Conservation (phyloP, 2,113 vertebrate species). For the Colinus virginianus region DNA sequence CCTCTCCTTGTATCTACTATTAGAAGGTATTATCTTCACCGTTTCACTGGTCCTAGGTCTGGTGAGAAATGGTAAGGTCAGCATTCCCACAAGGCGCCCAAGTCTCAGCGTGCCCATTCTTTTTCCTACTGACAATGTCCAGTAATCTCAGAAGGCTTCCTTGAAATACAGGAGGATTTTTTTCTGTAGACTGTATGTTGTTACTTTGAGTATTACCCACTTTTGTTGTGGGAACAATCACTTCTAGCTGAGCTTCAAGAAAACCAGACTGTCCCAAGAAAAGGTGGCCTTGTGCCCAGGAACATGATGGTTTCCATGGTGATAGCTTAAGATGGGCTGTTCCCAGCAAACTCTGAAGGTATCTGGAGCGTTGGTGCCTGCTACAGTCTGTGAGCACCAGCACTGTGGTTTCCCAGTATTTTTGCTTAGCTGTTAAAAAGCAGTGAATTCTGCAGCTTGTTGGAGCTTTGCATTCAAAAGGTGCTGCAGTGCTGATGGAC, state of each 20-base stretch:
- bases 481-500: not conserved
- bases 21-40: constrained; percentile 17
- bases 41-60: not conserved
- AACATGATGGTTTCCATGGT: constrained; percentile 16
- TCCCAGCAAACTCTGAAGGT: not conserved
- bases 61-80: constrained; percentile 33
- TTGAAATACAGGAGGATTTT: not conserved
- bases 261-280: not conserved
- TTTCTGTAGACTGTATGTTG: not conserved
- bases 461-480: not conserved
- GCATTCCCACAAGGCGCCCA: not conserved
- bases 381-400: not conserved
- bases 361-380: not conserved
- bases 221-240: not conserved
- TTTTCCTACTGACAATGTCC: not conserved
- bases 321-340: constrained; percentile 33
- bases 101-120: not conserved
- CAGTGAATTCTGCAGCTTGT: not conserved
- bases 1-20: not conserved
- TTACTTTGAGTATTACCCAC: not conserved
- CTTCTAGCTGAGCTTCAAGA: not conserved
- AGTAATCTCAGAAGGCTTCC: not conserved
- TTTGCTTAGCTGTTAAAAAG: not conserved
- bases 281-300: constrained; percentile 14
- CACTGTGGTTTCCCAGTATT: not conserved